Percentiles rank a stretch among this genome's conserved stretches.
phyloP scores from a whole-genome alignment of 2,113 vertebrate genomes.

The Falcunculus frontatus region DNA sequence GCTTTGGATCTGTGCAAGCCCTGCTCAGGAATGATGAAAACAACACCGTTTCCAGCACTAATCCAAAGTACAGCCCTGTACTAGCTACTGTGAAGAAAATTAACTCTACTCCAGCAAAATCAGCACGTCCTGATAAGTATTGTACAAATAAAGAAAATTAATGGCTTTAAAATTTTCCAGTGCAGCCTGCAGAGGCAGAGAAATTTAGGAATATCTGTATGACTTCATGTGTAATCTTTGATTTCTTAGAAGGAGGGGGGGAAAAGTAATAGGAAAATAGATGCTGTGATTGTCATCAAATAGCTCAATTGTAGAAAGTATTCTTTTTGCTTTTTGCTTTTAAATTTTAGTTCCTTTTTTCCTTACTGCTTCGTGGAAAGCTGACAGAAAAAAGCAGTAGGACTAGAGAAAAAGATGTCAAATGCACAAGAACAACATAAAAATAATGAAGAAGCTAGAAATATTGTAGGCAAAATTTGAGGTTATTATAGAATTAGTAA shows the following conservation, averaged over 20 bases:
- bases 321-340: background rate
- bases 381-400: background rate
- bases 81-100: background rate
- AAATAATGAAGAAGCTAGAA: slow-evolving; percentile 3
- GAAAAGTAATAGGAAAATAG: background rate
- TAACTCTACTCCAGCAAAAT: background rate
- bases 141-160: background rate
- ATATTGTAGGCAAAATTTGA: slow-evolving; percentile 3
- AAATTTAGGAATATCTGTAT: background rate
- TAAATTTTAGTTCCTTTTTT: background rate
- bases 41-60: background rate
- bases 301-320: background rate
- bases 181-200: background rate
- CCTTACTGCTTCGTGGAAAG: background rate
- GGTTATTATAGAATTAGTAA: background rate
- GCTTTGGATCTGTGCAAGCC: background rate
- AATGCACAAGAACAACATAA: background rate
- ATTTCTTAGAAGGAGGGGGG: background rate
- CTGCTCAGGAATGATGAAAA: background rate
- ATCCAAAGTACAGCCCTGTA: background rate
- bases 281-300: background rate
- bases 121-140: background rate
- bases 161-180: background rate
- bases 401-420: background rate
- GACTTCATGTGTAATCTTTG: background rate